Evolutionary conservation across 2,797 vertebrate genomes (phyloP).

Genomic region (Sebastolobus altivelis): DNA sequence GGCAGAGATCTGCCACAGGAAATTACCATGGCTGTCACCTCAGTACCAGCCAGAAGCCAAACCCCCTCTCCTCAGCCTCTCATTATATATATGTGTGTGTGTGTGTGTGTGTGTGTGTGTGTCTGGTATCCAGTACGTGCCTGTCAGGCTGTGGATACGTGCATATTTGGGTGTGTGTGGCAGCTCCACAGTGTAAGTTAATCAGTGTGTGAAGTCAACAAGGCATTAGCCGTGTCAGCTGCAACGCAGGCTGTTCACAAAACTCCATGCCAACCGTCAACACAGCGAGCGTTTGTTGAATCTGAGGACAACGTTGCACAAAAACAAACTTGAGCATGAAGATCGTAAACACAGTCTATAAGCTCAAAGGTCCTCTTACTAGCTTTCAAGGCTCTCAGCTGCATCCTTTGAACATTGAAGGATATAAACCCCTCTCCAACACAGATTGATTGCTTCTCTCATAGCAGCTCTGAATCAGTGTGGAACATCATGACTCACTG

Average conservation of each 20-base stretch:
- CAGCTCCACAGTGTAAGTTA: constrained; percentile 50
- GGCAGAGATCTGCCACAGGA: constrained; percentile 78
- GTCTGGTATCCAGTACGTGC: constrained; percentile 47
- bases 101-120: constrained; percentile 38
- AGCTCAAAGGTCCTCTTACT: not conserved
- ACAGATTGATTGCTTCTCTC: constrained; percentile 3
- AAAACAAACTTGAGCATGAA: not conserved
- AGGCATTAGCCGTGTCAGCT: constrained; percentile 56
- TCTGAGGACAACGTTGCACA: constrained; percentile 1
- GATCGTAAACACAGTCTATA: not conserved
- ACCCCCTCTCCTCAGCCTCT: constrained; percentile 45
- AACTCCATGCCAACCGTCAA: constrained; percentile 28
- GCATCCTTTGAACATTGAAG: constrained; percentile 5
- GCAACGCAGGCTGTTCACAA: constrained; percentile 51
- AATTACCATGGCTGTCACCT: constrained; percentile 81
- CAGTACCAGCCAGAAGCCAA: constrained; percentile 62
- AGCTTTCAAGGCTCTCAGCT: not conserved
- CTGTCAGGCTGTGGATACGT: constrained; percentile 33
- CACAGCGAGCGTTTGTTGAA: constrained; percentile 17
- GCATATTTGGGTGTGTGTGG: constrained; percentile 34
- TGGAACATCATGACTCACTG: constrained; percentile 16
- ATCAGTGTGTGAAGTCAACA: constrained; percentile 72
- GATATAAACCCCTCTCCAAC: not conserved
- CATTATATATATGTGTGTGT: constrained; percentile 43
- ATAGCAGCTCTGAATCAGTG: not conserved